Evolutionary conservation across 2,888 invertebrate genomes (phyloP), one percentile per base, ranked within the genome.

Genomic region (Drosophila koepferae): DNA sequence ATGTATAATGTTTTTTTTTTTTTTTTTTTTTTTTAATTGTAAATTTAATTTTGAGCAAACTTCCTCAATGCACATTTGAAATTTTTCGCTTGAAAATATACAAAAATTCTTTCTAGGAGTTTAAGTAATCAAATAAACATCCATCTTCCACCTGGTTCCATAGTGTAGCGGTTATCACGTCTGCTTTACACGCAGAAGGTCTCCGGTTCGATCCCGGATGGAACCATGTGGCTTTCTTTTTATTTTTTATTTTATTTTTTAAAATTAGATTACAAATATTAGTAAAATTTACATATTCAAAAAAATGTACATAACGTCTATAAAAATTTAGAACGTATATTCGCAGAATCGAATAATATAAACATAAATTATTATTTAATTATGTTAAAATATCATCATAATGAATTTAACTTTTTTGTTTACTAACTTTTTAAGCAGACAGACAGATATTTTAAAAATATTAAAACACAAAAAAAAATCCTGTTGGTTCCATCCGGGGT

Each of bases 101-200:
- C 6, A 12, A 7, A 6, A 10, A 40, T 34, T 36, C 9, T 3
- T 1, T 3, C 2, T 0, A 14, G 5, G 3, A 41, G 8, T 6
- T 54, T 12, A 14, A 55, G 7, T 40, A 0, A 8, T 20, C 8
- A 31, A 9, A 76, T 66, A 61, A 73, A 18, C 77, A 5, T 1
- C 0, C 0, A 0, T 0, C 0, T 0, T 0, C 0, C 62, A 81
- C 31, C 58, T 83, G 93, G 93, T 93, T 93, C 92, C 93, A 93
- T 93, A 93, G 93, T 93, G 93, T 93, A 93, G 93, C 93, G 93
- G 93, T 93, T 93, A 93, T 93, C 93, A 93, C 93, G 93, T 93
- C 93, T 93, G 93, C 93, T 93, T 93, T 93, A 93, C 93, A 93
- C 93, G 93, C 93, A 93, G 93, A 93, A 93, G 93, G 93, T 93